Conservation (phyloP, 2,113 vertebrate genomes). For the Triplophysa tibetana region DNA sequence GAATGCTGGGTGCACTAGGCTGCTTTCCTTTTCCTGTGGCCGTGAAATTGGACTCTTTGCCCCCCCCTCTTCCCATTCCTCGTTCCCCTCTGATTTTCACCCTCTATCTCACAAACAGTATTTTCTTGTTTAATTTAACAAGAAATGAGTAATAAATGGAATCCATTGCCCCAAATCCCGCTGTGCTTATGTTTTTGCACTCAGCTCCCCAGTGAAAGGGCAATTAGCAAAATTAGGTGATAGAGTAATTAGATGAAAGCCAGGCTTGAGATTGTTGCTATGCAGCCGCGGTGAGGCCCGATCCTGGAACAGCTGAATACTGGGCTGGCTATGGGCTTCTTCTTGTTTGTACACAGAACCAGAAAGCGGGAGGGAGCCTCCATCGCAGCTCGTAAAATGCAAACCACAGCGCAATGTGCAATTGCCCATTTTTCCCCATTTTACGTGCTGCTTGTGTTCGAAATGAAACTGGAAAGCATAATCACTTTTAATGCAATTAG, state of each 20-base stretch:
- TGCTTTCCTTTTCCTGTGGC: conserved; percentile 50
- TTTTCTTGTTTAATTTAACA: conserved; percentile 98
- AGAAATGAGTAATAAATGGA: conserved; percentile 96
- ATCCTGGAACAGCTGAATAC: conserved; percentile 79
- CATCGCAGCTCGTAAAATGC: conserved; percentile 92
- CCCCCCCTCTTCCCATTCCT: conserved; percentile 26
- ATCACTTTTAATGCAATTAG: conserved; percentile 97
- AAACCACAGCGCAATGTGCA: conserved; percentile 85
- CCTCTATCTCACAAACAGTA: conserved; percentile 84
- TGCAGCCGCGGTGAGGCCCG: conserved; percentile 70
- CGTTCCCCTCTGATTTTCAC: conserved; percentile 60
- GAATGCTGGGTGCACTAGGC: conserved; percentile 44
- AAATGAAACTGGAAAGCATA: conserved; percentile 92
- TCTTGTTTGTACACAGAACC: conserved; percentile 96
- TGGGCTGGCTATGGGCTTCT: conserved; percentile 77
- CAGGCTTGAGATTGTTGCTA: conserved; percentile 86
- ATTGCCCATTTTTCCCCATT: conserved; percentile 65
- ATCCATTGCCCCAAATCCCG: conserved; percentile 91
- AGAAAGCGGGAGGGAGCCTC: conserved; percentile 87
- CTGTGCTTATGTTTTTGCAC: conserved; percentile 88
- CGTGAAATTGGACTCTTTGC: conserved; percentile 54
- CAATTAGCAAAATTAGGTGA: conserved; percentile 99
- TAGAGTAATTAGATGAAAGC: conserved; percentile 99
- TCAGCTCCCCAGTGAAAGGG: conserved; percentile 94
- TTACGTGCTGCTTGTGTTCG: conserved; percentile 85